phyloP scores from a whole-genome alignment of 2,888 invertebrate species.

The Calameuta pallipes region DNA sequence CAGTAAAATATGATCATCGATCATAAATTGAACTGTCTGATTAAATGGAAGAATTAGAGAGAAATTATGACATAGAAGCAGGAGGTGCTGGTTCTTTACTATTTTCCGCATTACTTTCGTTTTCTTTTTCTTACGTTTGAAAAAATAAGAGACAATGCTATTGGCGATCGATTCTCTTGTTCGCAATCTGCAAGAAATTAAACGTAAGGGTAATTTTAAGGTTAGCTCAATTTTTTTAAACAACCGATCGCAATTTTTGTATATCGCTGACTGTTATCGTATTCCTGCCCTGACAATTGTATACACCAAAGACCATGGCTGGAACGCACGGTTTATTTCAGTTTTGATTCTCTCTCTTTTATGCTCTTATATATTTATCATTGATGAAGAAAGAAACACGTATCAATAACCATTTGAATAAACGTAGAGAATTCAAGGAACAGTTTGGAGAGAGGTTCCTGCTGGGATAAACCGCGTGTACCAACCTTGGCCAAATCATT shows the following conservation, averaged over 20 bases:
- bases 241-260: constrained; percentile 49
- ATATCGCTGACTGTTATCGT: constrained; percentile 51
- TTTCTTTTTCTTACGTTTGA: not conserved
- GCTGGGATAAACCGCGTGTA: constrained; percentile 16
- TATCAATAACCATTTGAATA: no score
- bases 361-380: no score
- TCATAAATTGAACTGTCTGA: not conserved
- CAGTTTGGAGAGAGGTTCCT: not conserved
- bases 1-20: not conserved
- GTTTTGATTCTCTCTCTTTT: not conserved
- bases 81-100: not conserved
- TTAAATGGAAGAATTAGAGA: not conserved
- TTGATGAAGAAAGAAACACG: no score
- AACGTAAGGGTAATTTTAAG: constrained; percentile 50
- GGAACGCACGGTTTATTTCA: constrained; percentile 7
- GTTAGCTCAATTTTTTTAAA: constrained; percentile 57
- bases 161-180: constrained; percentile 29
- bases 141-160: not conserved
- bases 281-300: constrained; percentile 41
- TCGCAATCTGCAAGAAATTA: constrained; percentile 32
- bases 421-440: no score
- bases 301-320: constrained; percentile 33
- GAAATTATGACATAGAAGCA: not conserved
- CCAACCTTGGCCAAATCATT: constrained; percentile 42
- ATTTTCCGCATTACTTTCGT: not conserved